Evolutionary conservation across 1,140 invertebrate genomes (phyloP), one percentile per base, ranked within the genome.

Genomic region (Apis florea): DNA sequence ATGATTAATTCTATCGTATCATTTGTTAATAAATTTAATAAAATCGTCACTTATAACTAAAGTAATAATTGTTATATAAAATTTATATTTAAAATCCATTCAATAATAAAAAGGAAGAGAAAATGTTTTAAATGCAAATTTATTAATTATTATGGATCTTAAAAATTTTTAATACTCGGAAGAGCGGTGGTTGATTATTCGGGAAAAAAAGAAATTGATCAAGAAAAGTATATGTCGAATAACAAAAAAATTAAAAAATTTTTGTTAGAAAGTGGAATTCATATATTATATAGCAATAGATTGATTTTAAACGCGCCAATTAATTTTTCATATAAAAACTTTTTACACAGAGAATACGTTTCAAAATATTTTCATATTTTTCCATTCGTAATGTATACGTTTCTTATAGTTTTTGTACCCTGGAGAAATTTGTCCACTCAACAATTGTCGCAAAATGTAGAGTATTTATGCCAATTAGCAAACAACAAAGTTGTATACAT

Each of bases 401-500:
- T 83, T 79, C 69, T 83, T 83, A 78, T 83, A 81, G 79, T 73
- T 81, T 82, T 82, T 75, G 56, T 81, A 84, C 69, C 79, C 72
- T 54, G 59, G 61, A 70, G 77, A 83, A 85, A 86, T 84, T 84
- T 89, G 78, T 89, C 89, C 89, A 91, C 80, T 90, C 84, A 91
- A 93, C 88, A 92, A 88, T 92, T 93, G 91, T 93, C 89, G 90
- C 89, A 89, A 92, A 91, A 93, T 91, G 89, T 89, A 90, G 89
- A 92, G 85, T 93, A 93, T 93, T 92, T 93, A 92, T 92, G 91
- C 91, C 90, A 92, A 93, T 93, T 92, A 93, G 90, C 89, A 90
- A 91, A 92, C 89, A 92, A 92, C 90, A 92, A 88, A 93, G 90
- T 91, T 91, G 90, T 93, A 93, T 91, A 93, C 92, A 93, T 93